These are phyloP conservation scores for Polymixis flavicincta DNA, from an alignment of 2,888 invertebrate genomes.

Conservation along the genomic window DNA sequence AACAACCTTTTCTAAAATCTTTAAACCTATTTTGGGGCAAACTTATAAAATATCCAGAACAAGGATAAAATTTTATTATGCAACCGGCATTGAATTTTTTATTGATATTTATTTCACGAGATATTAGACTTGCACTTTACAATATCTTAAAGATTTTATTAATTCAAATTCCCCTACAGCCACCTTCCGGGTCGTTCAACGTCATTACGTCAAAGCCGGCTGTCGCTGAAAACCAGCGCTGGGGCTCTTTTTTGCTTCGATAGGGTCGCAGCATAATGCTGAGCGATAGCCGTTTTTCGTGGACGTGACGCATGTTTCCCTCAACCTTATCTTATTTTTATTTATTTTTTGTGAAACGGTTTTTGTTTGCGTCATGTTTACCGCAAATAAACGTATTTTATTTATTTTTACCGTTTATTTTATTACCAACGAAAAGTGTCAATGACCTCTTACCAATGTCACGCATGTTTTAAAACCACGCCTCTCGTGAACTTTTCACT, in stretches of 20 bases:
- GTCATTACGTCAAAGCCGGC: too few species aligned
- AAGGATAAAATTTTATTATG: background rate
- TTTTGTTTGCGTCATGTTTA: too few species aligned
- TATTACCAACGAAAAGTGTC: slow-evolving; percentile 49
- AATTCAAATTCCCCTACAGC: background rate
- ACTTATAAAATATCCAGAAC: background rate
- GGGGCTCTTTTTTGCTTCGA: too few species aligned
- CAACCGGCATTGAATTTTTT: slow-evolving; percentile 2
- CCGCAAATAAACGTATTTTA: too few species aligned
- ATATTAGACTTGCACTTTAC: background rate
- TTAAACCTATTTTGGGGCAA: background rate
- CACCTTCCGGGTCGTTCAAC: too few species aligned
- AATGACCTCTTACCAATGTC: slow-evolving; percentile 64
- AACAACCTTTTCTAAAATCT: too few species aligned
- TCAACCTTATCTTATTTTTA: too few species aligned
- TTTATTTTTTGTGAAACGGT: too few species aligned
- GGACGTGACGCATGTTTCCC: too few species aligned
- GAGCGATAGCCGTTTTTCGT: too few species aligned
- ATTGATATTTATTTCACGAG: background rate
- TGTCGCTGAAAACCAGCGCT: too few species aligned
- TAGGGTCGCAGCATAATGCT: too few species aligned
- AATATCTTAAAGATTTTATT: slow-evolving; percentile 2
- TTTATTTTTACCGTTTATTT: slow-evolving; percentile 43
- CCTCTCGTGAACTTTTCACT: slow-evolving; percentile 59
- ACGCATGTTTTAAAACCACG: slow-evolving; percentile 60